Evolutionary conservation across 2,113 vertebrate species (phyloP), one percentile per base, ranked within the genome.

Genomic region (Sakesphorus luctuosus): DNA sequence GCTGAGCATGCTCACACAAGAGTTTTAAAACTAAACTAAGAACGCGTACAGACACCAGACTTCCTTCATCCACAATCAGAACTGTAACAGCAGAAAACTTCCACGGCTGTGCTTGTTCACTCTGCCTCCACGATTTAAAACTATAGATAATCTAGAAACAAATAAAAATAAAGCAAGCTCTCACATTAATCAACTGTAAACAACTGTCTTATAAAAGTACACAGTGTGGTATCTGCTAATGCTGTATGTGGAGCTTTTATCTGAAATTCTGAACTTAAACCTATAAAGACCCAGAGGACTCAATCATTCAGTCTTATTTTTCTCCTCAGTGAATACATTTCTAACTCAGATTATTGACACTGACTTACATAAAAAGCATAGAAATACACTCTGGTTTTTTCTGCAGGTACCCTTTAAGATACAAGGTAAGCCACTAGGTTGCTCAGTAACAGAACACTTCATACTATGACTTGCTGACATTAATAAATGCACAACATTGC

Each of bases 31-130:
- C 94, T 2, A 97, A 97, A 66, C 97, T 98, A 80, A 99, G 97
- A 87, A 98, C 49, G 11, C 76, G 87, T 28, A 98, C 98, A 65
- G 97, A 98, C 47, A 99, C 98, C 95, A 99, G 96, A 87, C 98
- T 99, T 84, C 98, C 98, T 97, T 99, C 99, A 91, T 99, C 99
- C 92, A 99, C 98, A 94, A 99, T 96, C 89, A 99, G 95, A 95
- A 98, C 89, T 0, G 96, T 98, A 62, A 99, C 98, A 2, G 91
- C 31, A 68, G 98, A 97, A 98, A 99, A 99, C 68, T 97, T 98
- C 98, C 99, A 99, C 0, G 84, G 95, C 2, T 24, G 31, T 46
- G 0, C 11, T 59, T 14, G 24, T 10, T 49, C 59, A 11, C 7
- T 88, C 67, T 72, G 66, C 20, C 43, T 66, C 98, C 98, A 98